A percentile compares a stretch with the other conserved stretches of the same genome.
Evolutionary conservation across 2,888 invertebrate species (phyloP).

Genomic region (Caenorhabditis sp.): DNA sequence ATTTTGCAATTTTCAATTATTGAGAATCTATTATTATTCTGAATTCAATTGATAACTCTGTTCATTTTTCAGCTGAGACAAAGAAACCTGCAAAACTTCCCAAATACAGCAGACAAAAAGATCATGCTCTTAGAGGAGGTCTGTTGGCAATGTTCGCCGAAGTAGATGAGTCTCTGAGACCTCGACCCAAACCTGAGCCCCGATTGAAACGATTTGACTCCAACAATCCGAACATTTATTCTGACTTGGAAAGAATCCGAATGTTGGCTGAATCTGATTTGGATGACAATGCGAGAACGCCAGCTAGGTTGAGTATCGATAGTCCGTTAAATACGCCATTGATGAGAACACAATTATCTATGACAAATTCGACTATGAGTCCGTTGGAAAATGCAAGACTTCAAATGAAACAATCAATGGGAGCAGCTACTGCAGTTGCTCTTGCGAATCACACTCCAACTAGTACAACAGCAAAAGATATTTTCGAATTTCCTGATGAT

Average conservation of each 20-base stretch:
- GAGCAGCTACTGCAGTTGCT: slow-evolving; percentile 40
- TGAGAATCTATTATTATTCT: too few relatives aligned
- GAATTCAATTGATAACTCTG: too few relatives aligned
- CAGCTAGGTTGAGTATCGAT: background rate
- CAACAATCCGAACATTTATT: background rate
- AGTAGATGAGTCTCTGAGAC: slow-evolving; percentile 4
- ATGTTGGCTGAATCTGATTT: slow-evolving; percentile 18
- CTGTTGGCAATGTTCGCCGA: slow-evolving; percentile 40
- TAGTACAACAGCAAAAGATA: background rate
- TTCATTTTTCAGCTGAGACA: too few relatives aligned
- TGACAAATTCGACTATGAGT: slow-evolving; percentile 14
- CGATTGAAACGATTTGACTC: slow-evolving; percentile 11
- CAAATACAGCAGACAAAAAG: slow-evolving; percentile 19
- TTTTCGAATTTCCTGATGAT: slow-evolving; percentile 41
- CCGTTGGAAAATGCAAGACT: slow-evolving; percentile 41
- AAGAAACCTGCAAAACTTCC: background rate
- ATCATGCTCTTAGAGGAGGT: slow-evolving; percentile 10
- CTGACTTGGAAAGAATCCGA: slow-evolving; percentile 8
- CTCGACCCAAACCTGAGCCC: slow-evolving; percentile 24
- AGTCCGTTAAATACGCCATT: slow-evolving; percentile 11
- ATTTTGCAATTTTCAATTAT: too few relatives aligned
- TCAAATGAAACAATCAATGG: slow-evolving; percentile 45
- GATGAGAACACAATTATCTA: slow-evolving; percentile 2
- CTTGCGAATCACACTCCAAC: slow-evolving; percentile 22
- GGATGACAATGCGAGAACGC: slow-evolving; percentile 8